These are phyloP conservation scores for Halocynthia aurantium DNA, from an alignment of 23 tunicate species.

Conservation along the genomic window DNA sequence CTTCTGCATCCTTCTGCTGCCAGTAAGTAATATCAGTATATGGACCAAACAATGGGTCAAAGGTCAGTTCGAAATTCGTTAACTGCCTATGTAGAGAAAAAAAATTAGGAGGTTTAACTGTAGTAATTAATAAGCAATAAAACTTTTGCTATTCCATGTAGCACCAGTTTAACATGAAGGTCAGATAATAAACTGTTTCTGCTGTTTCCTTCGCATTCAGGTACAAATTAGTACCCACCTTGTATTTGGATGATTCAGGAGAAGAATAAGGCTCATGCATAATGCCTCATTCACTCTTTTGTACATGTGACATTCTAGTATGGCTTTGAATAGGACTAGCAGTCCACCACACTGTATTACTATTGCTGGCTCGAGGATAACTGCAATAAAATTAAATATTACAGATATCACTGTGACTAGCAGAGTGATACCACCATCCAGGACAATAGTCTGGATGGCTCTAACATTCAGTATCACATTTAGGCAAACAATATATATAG, in stretches of 20 bases:
- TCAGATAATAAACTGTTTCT: too few relatives aligned
- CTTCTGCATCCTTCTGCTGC: slow-evolving; percentile 82
- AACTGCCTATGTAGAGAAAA: slow-evolving; percentile 21
- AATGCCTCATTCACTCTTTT: slow-evolving; percentile 67
- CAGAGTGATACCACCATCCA: too few relatives aligned
- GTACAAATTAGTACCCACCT: slow-evolving; percentile 25
- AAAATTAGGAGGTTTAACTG: neutral
- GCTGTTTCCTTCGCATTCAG: too few relatives aligned
- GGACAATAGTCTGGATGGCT: too few relatives aligned
- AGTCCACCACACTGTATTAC: slow-evolving; percentile 71
- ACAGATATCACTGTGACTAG: too few relatives aligned
- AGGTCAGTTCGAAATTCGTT: slow-evolving; percentile 21
- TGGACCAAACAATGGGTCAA: slow-evolving; percentile 66
- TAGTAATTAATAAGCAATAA: neutral
- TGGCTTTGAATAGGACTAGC: slow-evolving; percentile 56
- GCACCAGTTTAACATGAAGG: neutral
- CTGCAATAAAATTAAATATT: slow-evolving; percentile 9
- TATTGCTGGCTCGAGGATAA: slow-evolving; percentile 69
- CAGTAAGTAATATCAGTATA: slow-evolving; percentile 82
- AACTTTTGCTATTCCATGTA: neutral
- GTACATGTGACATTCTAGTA: slow-evolving; percentile 87
- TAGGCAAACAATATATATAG: too few relatives aligned
- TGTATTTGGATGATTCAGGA: slow-evolving; percentile 64
- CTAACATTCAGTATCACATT: too few relatives aligned
- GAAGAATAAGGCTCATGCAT: slow-evolving; percentile 62